Conservation (phyloP, 2,113 vertebrate species). For the Oreochromis niloticus region DNA sequence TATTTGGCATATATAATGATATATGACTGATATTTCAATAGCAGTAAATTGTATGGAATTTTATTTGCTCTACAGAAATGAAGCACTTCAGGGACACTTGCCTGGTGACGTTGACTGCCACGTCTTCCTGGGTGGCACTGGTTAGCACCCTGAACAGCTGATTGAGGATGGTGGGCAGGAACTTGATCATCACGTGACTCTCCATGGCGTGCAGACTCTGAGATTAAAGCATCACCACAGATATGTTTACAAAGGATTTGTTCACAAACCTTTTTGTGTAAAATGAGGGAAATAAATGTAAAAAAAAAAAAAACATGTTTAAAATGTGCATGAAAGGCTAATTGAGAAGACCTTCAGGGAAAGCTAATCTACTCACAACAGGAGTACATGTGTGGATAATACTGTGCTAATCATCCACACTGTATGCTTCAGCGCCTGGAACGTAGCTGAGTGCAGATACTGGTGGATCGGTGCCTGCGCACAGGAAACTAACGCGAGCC, state of each 20-base stretch:
- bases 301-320: neutral
- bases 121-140: constrained; percentile 86
- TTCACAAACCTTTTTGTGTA: neutral
- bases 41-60: neutral
- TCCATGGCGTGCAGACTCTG: constrained; percentile 97
- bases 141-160: constrained; percentile 95
- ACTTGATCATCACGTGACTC: constrained; percentile 94
- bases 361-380: constrained; percentile 5
- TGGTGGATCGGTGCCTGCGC: neutral
- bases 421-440: neutral
- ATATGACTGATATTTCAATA: neutral
- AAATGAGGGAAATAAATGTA: neutral
- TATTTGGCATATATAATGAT: neutral
- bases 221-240: neutral
- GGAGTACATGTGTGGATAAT: neutral
- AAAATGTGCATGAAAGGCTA: neutral
- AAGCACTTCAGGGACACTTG: constrained; percentile 31
- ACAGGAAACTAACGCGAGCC: constrained; percentile 8
- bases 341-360: neutral
- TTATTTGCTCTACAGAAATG: neutral
- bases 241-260: neutral
- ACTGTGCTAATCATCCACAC: neutral
- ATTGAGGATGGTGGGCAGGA: constrained; percentile 93
- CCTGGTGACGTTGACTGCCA: constrained; percentile 97
- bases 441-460: neutral